These are phyloP conservation scores for Cyprinodon diabolis DNA, from an alignment of 2,797 vertebrate species.

Conservation along the genomic window DNA sequence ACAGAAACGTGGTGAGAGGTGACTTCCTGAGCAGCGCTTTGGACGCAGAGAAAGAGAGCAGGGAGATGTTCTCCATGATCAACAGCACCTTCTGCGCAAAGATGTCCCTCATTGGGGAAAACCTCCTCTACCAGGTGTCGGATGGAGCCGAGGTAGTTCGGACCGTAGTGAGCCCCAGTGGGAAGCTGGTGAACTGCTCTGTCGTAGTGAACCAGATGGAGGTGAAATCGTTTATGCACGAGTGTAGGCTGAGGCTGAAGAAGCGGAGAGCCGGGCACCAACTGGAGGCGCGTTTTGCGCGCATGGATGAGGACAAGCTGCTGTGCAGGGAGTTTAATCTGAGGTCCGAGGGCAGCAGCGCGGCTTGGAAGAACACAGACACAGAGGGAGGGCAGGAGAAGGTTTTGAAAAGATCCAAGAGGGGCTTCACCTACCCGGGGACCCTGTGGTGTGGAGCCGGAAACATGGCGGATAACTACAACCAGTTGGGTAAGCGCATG, in stretches of 20 bases:
- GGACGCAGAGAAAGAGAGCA: conserved; percentile 70
- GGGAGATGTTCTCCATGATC: conserved; percentile 65
- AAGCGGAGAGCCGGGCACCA: conserved; percentile 41
- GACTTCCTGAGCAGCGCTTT: conserved; percentile 55
- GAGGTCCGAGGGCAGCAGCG: conserved; percentile 30
- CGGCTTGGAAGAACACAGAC: background rate
- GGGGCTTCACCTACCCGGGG: conserved; percentile 87
- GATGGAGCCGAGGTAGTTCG: conserved; percentile 77
- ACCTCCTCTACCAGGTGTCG: conserved; percentile 75
- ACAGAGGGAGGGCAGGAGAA: conserved; percentile 4
- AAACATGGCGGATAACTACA: conserved; percentile 83
- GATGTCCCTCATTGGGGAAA: conserved; percentile 51
- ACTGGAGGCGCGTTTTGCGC: conserved; percentile 53
- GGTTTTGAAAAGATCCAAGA: conserved; percentile 70
- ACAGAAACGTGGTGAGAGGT: conserved; percentile 73
- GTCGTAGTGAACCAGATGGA: conserved; percentile 55
- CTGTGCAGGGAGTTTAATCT: conserved; percentile 62
- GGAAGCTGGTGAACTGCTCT: conserved; percentile 70
- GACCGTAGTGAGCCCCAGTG: conserved; percentile 62
- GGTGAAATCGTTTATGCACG: conserved; percentile 74
- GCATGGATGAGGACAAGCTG: conserved; percentile 64
- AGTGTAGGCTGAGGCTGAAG: conserved; percentile 68
- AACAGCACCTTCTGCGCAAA: conserved; percentile 75
- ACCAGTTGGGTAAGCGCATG: conserved; percentile 81
- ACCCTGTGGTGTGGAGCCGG: conserved; percentile 88